These are phyloP conservation scores for Aurelia aurita complex sp. Pacific DNA, from an alignment of 30 jellyfish, hydroid and myxozoan genomes.

Conservation along the genomic window DNA sequence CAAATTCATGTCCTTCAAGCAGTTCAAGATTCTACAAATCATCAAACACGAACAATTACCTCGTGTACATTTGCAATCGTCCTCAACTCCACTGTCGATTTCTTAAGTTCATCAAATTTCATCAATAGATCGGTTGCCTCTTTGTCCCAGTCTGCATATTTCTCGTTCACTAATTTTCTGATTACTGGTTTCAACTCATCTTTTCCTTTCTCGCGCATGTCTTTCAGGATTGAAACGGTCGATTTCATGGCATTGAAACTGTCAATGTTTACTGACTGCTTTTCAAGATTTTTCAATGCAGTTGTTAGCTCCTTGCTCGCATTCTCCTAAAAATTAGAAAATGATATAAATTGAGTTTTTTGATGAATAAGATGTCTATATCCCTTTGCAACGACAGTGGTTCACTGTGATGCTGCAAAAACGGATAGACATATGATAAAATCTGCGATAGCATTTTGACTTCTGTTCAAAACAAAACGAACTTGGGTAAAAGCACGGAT, in stretches of 20 bases:
- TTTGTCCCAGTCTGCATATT: slow-evolving; percentile 18
- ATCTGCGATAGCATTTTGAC: no score
- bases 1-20: no score
- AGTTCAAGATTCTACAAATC: no score
- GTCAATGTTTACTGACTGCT: slow-evolving; percentile 5
- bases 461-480: no score
- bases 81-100: slow-evolving; percentile 10
- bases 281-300: background rate
- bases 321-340: slow-evolving; percentile 3
- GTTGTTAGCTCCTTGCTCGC: slow-evolving; percentile 11
- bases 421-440: no score
- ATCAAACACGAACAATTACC: background rate
- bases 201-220: background rate
- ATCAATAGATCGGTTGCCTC: slow-evolving; percentile 1
- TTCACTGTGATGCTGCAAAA: no score
- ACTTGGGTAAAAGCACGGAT: no score
- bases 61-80: slow-evolving; percentile 27
- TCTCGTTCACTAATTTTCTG: slow-evolving; percentile 2
- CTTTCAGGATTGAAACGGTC: slow-evolving; percentile 15
- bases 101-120: slow-evolving; percentile 16
- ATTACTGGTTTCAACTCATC: background rate
- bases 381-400: no score
- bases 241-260: slow-evolving; percentile 16
- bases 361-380: no score
- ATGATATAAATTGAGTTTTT: no score